Percentiles rank a stretch among this genome's conserved stretches.
Conservation (phyloP, 1,140 invertebrate species). For the Portunus trituberculatus region DNA sequence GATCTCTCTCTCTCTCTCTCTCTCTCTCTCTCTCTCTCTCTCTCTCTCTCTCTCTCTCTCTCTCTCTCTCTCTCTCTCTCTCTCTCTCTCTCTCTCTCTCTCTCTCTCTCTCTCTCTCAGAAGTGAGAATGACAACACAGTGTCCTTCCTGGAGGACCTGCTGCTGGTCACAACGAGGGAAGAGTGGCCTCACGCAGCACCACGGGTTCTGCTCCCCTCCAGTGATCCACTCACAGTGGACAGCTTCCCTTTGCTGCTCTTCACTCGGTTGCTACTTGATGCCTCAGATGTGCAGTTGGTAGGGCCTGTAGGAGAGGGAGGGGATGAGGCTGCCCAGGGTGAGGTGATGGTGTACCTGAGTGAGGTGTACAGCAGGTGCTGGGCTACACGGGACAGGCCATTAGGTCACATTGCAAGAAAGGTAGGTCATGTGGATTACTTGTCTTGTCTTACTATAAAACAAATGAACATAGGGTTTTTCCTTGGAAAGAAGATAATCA, state of each 20-base stretch:
- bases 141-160: constrained; percentile 48
- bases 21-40: not conserved
- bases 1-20: not conserved
- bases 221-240: constrained; percentile 24
- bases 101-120: not conserved
- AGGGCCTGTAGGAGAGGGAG: not conserved
- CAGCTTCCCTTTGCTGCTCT: constrained; percentile 42
- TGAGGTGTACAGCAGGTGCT: constrained; percentile 59
- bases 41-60: not conserved
- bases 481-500: not conserved
- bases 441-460: not conserved
- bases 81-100: not conserved
- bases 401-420: constrained; percentile 12
- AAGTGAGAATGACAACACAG: not conserved
- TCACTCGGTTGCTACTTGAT: constrained; percentile 55
- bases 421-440: not conserved
- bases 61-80: not conserved
- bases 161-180: constrained; percentile 54
- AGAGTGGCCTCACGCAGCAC: not conserved
- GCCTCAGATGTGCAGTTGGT: constrained; percentile 18
- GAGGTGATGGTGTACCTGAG: constrained; percentile 61
- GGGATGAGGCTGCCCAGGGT: constrained; percentile 40
- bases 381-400: constrained; percentile 39
- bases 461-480: not conserved
- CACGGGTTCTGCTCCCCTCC: constrained; percentile 45